Evolutionary conservation across 2,888 invertebrate species (phyloP).

Genomic region (Pyrrhosoma nymphula): DNA sequence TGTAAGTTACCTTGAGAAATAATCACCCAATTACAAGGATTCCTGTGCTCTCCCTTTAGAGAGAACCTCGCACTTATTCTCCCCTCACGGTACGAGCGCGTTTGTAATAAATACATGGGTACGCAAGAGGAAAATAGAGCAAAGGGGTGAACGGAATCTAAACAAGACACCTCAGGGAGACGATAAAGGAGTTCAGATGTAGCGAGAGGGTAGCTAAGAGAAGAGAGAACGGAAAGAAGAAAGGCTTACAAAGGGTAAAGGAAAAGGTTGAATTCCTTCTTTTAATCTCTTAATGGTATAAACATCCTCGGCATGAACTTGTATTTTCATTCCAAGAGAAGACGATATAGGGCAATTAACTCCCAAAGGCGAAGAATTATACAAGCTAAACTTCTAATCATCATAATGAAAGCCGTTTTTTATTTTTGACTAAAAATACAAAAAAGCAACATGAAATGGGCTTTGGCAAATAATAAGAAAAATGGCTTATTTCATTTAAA

Average conservation of each 20-base stretch:
- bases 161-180: neutral
- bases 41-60: neutral
- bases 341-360: too few species aligned
- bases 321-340: too few species aligned
- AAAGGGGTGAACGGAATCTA: neutral
- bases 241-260: neutral
- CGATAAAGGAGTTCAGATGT: neutral
- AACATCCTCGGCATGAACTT: too few species aligned
- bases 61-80: neutral
- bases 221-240: neutral
- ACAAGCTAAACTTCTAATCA: too few species aligned
- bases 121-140: neutral
- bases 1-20: constrained; percentile 39
- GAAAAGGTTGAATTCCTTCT: neutral
- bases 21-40: constrained; percentile 64
- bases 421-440: too few species aligned
- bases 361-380: too few species aligned
- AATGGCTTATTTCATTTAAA: too few species aligned
- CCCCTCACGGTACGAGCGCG: neutral
- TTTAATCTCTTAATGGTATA: too few species aligned
- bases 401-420: too few species aligned
- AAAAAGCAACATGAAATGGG: too few species aligned
- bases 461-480: too few species aligned
- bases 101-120: neutral
- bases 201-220: neutral